These are phyloP conservation scores for Pao palembangensis DNA, from an alignment of 2,113 vertebrate genomes.

Conservation along the genomic window DNA sequence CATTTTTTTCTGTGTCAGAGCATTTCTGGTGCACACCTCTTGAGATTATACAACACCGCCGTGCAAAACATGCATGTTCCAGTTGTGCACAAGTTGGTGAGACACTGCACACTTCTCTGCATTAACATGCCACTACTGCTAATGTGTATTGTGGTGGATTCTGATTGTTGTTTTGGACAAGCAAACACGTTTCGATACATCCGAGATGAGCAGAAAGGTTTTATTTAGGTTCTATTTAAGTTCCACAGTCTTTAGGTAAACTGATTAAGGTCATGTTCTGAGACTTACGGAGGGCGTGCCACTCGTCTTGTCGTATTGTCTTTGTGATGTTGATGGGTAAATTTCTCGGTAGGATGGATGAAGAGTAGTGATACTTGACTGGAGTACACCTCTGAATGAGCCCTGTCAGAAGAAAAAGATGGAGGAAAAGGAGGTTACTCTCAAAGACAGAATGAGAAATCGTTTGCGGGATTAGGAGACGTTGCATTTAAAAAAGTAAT, in stretches of 20 bases:
- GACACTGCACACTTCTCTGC: neutral
- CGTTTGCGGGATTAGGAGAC: conserved; percentile 17
- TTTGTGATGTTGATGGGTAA: conserved; percentile 87
- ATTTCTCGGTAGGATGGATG: conserved; percentile 85
- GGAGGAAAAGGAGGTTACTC: conserved; percentile 8
- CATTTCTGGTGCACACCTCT: no score
- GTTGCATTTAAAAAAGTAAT: conserved; percentile 12
- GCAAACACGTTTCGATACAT: neutral
- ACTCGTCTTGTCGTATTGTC: conserved; percentile 91
- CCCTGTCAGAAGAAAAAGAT: conserved; percentile 51
- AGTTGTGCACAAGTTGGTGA: neutral
- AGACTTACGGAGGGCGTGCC: conserved; percentile 90
- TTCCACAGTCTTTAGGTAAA: neutral
- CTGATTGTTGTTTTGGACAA: neutral
- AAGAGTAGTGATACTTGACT: conserved; percentile 90
- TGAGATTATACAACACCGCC: no score
- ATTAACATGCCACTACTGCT: no score
- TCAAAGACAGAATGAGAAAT: neutral
- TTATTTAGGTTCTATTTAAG: no score
- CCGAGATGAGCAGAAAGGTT: no score
- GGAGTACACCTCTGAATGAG: conserved; percentile 79
- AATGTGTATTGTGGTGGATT: no score
- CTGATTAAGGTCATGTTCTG: neutral
- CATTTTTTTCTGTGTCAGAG: no score
- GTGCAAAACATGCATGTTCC: no score